Evolutionary conservation across 2,113 vertebrate species (phyloP), one percentile per base, ranked within the genome.

Genomic region (Phrynosoma platyrhinos): DNA sequence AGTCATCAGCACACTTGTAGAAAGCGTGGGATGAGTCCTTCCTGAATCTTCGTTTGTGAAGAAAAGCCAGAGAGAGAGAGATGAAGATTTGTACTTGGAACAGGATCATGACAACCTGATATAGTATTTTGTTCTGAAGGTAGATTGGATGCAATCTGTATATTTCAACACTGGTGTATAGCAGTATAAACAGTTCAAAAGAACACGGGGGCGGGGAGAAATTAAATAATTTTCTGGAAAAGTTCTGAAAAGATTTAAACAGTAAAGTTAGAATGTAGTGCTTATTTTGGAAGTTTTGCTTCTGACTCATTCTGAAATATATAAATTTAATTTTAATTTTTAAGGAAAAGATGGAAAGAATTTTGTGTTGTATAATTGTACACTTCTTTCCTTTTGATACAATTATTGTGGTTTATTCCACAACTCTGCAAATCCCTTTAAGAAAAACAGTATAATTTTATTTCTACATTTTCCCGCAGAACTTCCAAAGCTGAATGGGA

Each of bases 101-200:
- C 30, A 82, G 23, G 13, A 32, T 62, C 16, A 64, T 64, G n/a
- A 21, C 21, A n/a, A 74, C 55, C 36, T 66, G 58, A 10, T 47
- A 71, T 12, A 55, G 47, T 90, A 87, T 0, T 92, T 89, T 88
- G 89, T 91, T 93, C 91, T 90, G 87, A 86, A 84, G 90, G 79
- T 69, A 86, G 90, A 85, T 16, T 14, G 18, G 79, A 80, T 62
- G 18, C 8, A 58, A 27, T 30, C 47, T 79, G 25, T 55, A 79
- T 30, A 93, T 79, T 89, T 91, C 16, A 87, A 75, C 18, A 75
- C 27, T 30, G 85, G 89, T 91, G 82, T 93, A 84, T 92, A 90
- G 58, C 74, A 47, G 69, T 32, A 81, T 81, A 88, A 27, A 77
- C n/a, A 76, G 27, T 40, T 91, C 80, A 91, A 91, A 90, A 76